Percentiles rank a stretch among this genome's conserved stretches.
Evolutionary conservation across 2,797 vertebrate species (phyloP).

Genomic region (Melopsittacus undulatus): DNA sequence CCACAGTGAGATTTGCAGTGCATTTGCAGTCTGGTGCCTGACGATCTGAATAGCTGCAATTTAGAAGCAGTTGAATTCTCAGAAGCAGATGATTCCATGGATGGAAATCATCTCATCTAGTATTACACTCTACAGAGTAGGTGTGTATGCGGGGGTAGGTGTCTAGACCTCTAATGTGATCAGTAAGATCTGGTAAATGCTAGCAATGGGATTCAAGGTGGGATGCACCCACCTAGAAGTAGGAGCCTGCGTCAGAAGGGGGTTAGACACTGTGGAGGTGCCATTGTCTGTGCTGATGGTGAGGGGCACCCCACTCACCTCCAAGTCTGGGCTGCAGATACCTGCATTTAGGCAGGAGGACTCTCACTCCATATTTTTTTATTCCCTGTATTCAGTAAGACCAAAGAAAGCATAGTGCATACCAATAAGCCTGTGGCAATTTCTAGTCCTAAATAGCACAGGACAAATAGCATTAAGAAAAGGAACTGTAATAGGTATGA

Average conservation of each 20-base stretch:
- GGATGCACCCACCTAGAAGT: not conserved
- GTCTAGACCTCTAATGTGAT: not conserved
- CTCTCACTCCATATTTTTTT: not conserved
- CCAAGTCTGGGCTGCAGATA: not conserved
- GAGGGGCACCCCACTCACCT: not conserved
- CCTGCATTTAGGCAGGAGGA: not conserved
- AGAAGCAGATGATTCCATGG: not conserved
- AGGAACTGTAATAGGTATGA: not conserved
- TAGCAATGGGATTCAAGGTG: not conserved
- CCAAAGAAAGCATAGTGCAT: not conserved
- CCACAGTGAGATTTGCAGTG: not conserved
- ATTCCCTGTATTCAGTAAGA: not conserved
- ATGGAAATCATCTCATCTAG: not conserved
- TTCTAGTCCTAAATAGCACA: not conserved
- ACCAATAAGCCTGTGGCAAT: not conserved
- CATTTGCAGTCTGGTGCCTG: not conserved
- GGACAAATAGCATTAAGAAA: not conserved
- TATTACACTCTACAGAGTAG: not conserved
- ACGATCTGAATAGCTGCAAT: not conserved
- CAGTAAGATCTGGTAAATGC: not conserved
- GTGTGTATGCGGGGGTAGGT: not conserved
- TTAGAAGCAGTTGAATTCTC: not conserved
- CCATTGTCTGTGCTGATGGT: fast-evolving
- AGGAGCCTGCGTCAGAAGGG: not conserved
- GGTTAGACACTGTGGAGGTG: not conserved